Conservation (phyloP, 2,113 vertebrate genomes). For the Gorsachius goisagi region DNA sequence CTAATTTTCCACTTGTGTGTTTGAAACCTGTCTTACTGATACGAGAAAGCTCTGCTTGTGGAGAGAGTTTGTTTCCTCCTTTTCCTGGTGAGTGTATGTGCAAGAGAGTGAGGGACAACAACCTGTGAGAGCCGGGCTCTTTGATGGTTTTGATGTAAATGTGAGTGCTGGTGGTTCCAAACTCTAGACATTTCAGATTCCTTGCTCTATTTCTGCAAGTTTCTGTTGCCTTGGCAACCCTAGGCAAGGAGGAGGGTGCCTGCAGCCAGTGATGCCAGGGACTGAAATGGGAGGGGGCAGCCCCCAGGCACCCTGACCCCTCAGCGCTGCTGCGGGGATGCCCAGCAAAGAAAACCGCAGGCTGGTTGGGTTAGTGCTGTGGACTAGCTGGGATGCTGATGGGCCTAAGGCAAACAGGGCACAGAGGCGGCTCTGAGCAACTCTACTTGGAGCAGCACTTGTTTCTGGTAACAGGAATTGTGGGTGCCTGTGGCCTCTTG, state of each 20-base stretch:
- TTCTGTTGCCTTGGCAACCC: not conserved
- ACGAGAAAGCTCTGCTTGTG: not conserved
- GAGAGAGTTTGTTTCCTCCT: not conserved
- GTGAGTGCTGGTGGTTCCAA: not conserved
- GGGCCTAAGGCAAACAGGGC: accelerated
- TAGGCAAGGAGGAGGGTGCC: not conserved
- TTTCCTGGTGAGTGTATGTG: not conserved
- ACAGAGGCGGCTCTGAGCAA: not conserved
- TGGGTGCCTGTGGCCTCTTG: not conserved
- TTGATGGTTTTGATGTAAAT: accelerated
- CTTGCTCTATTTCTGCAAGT: not conserved
- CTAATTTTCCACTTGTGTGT: not conserved
- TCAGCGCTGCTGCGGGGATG: too few species aligned
- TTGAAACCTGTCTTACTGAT: not conserved
- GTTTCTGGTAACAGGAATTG: not conserved
- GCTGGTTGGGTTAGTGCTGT: not conserved
- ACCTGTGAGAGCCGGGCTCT: accelerated
- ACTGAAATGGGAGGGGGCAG: not conserved
- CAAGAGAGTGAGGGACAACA: not conserved
- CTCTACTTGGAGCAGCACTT: not conserved
- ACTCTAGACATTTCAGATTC: not conserved
- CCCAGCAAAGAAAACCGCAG: not conserved
- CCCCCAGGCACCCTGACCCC: accelerated
- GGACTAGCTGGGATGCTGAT: not conserved
- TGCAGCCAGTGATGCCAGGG: accelerated